Evolutionary conservation across 1,140 invertebrate genomes (phyloP), one percentile per base, ranked within the genome.

Genomic region (Cataglyphis hispanica): DNA sequence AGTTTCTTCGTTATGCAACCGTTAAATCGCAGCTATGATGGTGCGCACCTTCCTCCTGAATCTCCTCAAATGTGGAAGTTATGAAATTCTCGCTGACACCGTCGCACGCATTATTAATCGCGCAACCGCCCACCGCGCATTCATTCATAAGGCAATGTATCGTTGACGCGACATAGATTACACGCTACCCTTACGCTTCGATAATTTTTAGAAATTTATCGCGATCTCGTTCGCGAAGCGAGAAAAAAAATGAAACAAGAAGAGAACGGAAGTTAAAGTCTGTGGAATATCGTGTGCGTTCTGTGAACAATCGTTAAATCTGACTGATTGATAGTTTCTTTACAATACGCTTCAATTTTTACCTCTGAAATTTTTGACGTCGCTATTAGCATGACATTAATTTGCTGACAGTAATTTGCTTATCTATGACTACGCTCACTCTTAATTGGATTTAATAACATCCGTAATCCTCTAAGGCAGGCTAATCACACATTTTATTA

Each of bases 141-240:
- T 81, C 34, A 56, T 70, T 70, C 50, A 16, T 0, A 19, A 25
- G 2, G 77, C 50, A 60, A 72, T 83, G 67, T 83, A 74, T 83
- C 67, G 78, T 19, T 70, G 53, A 81, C n/a, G 19, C 67, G 34
- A 43, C 19, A 22, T 22, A 46, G 34, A 31, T 67, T 53, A 46
- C 22, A 19, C 25, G 25, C 19, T 31, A 27, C 22, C 13, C 40
- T n/a, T 31, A 16, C 25, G 34, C 19, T 5, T 13, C 19, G 4
- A 60, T 34, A 83, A 83, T 74, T 83, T 83, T 60, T 31, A 25
- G 8, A 83, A 74, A 72, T 83, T 83, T 83, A 83, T 83, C 19
- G n/a, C 13, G n/a, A 1, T 19, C 25, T 27, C 31, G 63, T 0
- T 50, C 43, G 43, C 31, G 43, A 63, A 25, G 19, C 56, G 11